Base-by-base conservation (phyloP, 2,797 vertebrate genomes). In the Malurus splendens region DNA sequence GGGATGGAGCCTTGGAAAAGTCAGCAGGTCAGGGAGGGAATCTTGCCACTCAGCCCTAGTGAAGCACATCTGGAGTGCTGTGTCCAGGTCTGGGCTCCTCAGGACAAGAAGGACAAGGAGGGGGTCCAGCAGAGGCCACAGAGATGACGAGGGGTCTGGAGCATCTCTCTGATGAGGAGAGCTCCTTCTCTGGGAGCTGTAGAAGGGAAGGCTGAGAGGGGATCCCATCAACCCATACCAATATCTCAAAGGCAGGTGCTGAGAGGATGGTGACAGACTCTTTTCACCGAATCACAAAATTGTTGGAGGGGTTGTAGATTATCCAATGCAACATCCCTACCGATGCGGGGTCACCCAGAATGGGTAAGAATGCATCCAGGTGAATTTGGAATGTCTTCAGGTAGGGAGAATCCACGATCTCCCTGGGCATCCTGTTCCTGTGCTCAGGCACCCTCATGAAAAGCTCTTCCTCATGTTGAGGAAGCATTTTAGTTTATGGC, bases 321-420 rank as follows among this genome's bases (percentile, higher is more conserved):
- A 55, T 33, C 33, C 67, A 62, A 13, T 3, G 16, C 30, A 47
- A 14, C 4, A 8, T 10, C 10, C 14, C 39, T 16, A 10, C 24
- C 41, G 33, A 62, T 30, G 64, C 36, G 62, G 36, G 12, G 18
- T 36, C 18, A 42, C 50, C 48, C 15, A 8, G 33, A 55, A 42
- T 42, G 27, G 64, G 36, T n/a, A 50, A 48, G 36, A 48, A n/a
- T 0, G 0, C 0, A 0, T 36, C 27, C 57, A 62, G 23, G 13
- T 56, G 50, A 55, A 14, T 24, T 50, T 44, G 57, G 82, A 70
- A 62, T 38, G 18, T 32, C 41, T 47, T 44, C 0, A 0, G 18
- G 23, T 1, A 62, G 18, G n/a, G 36, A 32, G 7, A 22, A 10
- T 42, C 33, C 24, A 6, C 20, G 9, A 18, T 33, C 30, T 74